Evolutionary conservation across 2,797 vertebrate species (phyloP), one percentile per base, ranked within the genome.

Genomic region (Gouania willdenowi): DNA sequence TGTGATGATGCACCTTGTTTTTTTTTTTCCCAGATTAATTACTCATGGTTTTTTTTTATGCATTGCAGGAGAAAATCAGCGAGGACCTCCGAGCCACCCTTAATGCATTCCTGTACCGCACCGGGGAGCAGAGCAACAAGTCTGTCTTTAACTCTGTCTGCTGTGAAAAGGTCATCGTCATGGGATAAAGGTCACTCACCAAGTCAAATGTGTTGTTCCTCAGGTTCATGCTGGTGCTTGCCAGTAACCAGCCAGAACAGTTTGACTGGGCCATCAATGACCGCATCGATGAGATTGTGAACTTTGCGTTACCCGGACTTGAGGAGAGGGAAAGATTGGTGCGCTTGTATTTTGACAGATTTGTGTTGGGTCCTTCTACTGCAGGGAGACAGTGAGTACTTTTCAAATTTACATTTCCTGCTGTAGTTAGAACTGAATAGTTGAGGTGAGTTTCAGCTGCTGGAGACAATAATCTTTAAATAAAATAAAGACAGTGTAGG

Each of bases 191-290:
- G 60, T 68, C 56, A 39, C 26, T 3, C 39, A 10, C 16, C n/a
- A 2, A 15, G 4, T 56, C 17, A 37, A 51, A 74, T 18, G 5
- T 12, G 20, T 38, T 12, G 59, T 39, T 27, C 28, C 6, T 32
- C 69, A 92, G 91, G 76, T 93, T 93, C 63, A 93, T 94, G 92
- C 79, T 96, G 66, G 92, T 94, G 46, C 71, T 94, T 61, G 92
- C 91, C 46, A 93, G 91, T 79, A 94, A 94, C 80, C 92, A 94
- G 65, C 92, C 91, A 0, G 92, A 97, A 78, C 91, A 93, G 53
- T 93, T 94, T 1, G 91, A 93, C 57, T 95, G 92, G 91, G 91
- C 91, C 18, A 92, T 94, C 68, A 94, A 92, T 0, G 89, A 92
- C 78, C 84, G 90, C 3, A 88, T 92, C 0, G 91, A 94, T 5